Evolutionary conservation across 2,888 invertebrate genomes (phyloP), one percentile per base, ranked within the genome.

Genomic region (Dryocosmus kuriphilus): DNA sequence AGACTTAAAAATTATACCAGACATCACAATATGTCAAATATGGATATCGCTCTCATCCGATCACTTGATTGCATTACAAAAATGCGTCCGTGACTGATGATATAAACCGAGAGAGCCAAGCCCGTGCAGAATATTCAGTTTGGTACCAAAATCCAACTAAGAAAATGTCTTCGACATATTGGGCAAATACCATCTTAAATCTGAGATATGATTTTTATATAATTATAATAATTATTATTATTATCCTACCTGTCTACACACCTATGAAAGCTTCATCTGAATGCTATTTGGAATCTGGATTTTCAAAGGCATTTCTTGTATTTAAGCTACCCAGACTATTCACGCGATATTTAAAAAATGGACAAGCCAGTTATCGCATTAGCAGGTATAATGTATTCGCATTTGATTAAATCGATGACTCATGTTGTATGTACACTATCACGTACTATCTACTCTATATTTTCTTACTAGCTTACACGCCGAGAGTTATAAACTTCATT

Each of bases 391-490:
- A 67, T 67, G 27, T 46, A 67, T 67, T 71, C n/a, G 46, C 51
- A 71, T 71, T 71, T 6, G n/a, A 71, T 71, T 71, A 71, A 71
- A 51, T 71, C 71, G n/a, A 71, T 71, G 51, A 71, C 27, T 71
- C 71, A 71, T n/a, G 8, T 41, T 41, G 4, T 9, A 62, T 7
- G 19, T 41, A n/a, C 11, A 71, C n/a, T 71, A 46, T 46, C 67
- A 16, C 41, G 46, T 41, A 30, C 24, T 65, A 65, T 65, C 16
- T 65, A 41, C 27, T 41, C 22, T 16, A 7, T 41, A 67, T 67
- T 41, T 67, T 67, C 22, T 67, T 27, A 27, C n/a, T 51, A 4
- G n/a, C 9, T 51, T 51, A 71, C 8, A 71, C 27, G 19, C 30
- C n/a, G 30, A 14, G 30, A 27, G 30, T 8, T 1, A 71, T 5